phyloP scores from a whole-genome alignment of 2,888 invertebrate species.

The Heliconius charithonia region DNA sequence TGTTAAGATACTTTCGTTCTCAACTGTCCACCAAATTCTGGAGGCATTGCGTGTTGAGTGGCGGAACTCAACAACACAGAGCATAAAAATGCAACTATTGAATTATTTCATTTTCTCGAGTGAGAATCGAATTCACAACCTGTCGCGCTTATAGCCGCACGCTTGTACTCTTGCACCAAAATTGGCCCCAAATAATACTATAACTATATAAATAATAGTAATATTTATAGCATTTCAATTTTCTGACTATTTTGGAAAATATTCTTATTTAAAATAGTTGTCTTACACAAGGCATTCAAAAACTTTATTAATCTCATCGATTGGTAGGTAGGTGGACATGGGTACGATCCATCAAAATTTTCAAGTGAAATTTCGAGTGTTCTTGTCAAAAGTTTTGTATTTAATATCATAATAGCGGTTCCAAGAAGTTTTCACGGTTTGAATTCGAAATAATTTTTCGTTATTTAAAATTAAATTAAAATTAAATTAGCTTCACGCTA shows the following conservation, averaged over 20 bases:
- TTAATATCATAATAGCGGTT: conserved; percentile 18
- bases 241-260: background rate
- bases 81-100: background rate
- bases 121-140: background rate
- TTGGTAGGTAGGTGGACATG: background rate
- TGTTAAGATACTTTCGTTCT: background rate
- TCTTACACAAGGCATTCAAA: conserved; percentile 26
- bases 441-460: background rate
- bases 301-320: conserved; percentile 38
- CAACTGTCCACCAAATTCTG: background rate
- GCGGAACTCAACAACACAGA: background rate
- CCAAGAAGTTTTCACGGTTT: background rate
- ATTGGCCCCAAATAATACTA: background rate
- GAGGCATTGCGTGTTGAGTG: background rate
- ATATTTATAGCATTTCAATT: background rate
- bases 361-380: conserved; percentile 27
- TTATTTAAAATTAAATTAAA: too few relatives aligned
- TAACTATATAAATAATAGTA: too few relatives aligned
- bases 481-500: too few relatives aligned
- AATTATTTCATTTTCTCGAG: background rate
- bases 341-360: conserved; percentile 16
- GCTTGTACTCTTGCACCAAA: background rate
- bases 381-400: conserved; percentile 30
- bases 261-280: conserved; percentile 25
- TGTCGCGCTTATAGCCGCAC: background rate